These are phyloP conservation scores for Porphyrio hochstetteri DNA, from an alignment of 2,113 vertebrate genomes.

Conservation along the genomic window DNA sequence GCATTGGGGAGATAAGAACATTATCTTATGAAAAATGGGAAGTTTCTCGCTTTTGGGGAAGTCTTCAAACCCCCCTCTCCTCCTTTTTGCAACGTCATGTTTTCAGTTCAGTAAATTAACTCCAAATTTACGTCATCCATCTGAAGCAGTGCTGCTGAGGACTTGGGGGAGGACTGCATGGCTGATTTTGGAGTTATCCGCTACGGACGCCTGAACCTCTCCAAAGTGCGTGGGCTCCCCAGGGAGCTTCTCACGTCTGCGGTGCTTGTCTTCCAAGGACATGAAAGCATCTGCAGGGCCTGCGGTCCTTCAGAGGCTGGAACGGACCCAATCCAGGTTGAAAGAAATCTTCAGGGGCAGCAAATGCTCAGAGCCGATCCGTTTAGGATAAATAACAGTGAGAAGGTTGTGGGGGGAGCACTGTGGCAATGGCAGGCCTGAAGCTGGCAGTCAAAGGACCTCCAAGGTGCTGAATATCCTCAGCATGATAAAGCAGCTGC, in stretches of 20 bases:
- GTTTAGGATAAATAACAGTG: background rate
- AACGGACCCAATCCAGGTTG: background rate
- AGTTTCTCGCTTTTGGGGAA: background rate
- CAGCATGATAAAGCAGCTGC: background rate
- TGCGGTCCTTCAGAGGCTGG: background rate
- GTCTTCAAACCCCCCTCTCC: background rate
- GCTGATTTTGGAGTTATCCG: constrained; percentile 51
- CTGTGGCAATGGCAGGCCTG: background rate
- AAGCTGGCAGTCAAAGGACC: background rate
- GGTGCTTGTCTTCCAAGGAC: constrained; percentile 37
- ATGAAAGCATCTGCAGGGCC: constrained; percentile 15
- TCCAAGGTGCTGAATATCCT: background rate
- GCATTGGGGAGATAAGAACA: background rate
- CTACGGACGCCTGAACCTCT: constrained; percentile 31
- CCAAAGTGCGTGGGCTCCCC: background rate
- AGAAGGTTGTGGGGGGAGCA: background rate
- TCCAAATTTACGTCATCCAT: constrained; percentile 7
- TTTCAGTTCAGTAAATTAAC: constrained; percentile 21
- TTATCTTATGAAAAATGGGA: background rate
- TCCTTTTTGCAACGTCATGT: background rate
- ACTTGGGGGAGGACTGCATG: background rate
- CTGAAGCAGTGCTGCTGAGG: background rate
- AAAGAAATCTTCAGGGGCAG: constrained; percentile 15
- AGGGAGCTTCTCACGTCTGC: background rate
- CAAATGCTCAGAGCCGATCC: background rate